Evolutionary conservation across 1,140 invertebrate species (phyloP).

Genomic region (Paraescarpia echinospica): DNA sequence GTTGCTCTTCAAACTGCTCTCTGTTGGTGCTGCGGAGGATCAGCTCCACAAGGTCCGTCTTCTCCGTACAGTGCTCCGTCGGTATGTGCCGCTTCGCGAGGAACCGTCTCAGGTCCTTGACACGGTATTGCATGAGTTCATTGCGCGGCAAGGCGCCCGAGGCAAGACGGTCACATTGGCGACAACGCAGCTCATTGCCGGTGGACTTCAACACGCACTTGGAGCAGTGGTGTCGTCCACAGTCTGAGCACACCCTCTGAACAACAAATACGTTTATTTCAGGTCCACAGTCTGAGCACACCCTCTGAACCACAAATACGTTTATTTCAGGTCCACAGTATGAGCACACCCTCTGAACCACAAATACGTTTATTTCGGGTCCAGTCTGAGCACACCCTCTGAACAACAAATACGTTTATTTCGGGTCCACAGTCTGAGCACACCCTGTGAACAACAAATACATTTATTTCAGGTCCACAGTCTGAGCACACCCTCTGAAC

Average conservation of each 20-base stretch:
- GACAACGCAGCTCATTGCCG: constrained; percentile 35
- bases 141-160: constrained; percentile 45
- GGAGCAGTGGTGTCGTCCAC: constrained; percentile 47
- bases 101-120: constrained; percentile 52
- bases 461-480: too few relatives aligned
- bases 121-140: constrained; percentile 48
- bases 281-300: neutral
- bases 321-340: neutral
- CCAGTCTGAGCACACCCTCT: too few relatives aligned
- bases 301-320: neutral
- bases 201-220: constrained; percentile 40
- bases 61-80: constrained; percentile 50
- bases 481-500: too few relatives aligned
- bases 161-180: constrained; percentile 46
- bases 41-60: constrained; percentile 54
- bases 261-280: neutral
- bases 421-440: too few relatives aligned
- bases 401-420: too few relatives aligned
- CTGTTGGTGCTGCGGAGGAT: constrained; percentile 44
- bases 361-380: too few relatives aligned
- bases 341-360: neutral
- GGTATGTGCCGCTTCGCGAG: constrained; percentile 47
- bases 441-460: too few relatives aligned
- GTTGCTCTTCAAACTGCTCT: constrained; percentile 24
- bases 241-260: constrained; percentile 52